Base-by-base conservation (phyloP, 2,888 invertebrate genomes). In the Pyrrhia umbra region DNA sequence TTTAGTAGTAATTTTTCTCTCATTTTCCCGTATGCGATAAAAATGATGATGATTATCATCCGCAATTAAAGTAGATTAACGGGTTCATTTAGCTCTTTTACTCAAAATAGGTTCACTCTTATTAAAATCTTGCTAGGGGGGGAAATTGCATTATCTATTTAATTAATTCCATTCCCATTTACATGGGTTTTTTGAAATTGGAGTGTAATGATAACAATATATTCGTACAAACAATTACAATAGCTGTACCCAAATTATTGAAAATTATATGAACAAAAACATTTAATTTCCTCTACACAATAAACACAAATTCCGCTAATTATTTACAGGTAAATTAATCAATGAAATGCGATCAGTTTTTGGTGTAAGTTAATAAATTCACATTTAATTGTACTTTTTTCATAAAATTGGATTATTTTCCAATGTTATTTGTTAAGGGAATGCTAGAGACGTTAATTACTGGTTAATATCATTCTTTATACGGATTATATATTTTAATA, bases 301-400 rank as follows among this genome's bases (percentile, higher is more conserved):
- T 42, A 45, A 39, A 23, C n/a, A 46, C 37, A 43, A 39, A 75
- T 46, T 54, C 65, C n/a, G 15, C 34, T 55, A 55, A 69, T 43
- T 75, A 71, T 72, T 54, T 71, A 75, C 71, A 75, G 45, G 21
- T 43, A 39, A 56, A 16, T 52, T 39, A 49, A 16, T 25, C 37
- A 54, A 42, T 55, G 20, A 62, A 71, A 71, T 71, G 76, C 52
- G 18, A 47, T 68, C 13, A 46, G 13, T 50, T 56, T 75, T 57
- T 55, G 54, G 50, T 61, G 23, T 58, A 37, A 37, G 45, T 43
- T 27, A 15, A 21, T 75, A 49, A 34, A 43, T 68, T 52, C 70
- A 75, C 43, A 57, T 55, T 60, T 18, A 77, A 77, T 80, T 78
- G 80, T 78, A 78, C 77, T 80, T 74, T 67, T 52, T 43, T 47